Evolutionary conservation across 2,888 invertebrate genomes (phyloP).

Genomic region (Xylota sylvarum): DNA sequence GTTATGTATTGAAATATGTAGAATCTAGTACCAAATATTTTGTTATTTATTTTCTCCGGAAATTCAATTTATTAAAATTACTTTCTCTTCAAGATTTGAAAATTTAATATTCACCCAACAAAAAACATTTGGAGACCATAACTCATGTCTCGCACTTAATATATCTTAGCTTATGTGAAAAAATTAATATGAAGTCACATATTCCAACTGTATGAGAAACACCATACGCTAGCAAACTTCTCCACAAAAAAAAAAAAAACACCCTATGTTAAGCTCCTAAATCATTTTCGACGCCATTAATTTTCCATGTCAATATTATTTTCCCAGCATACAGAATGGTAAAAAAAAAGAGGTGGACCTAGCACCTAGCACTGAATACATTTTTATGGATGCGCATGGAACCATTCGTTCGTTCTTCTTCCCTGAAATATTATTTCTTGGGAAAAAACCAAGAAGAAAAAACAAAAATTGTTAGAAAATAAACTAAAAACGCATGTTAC

Average conservation of each 20-base stretch:
- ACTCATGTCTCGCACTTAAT: slow-evolving; percentile 42
- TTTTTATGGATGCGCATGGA: slow-evolving; percentile 49
- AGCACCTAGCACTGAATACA: slow-evolving; percentile 34
- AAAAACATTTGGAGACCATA: slow-evolving; percentile 26
- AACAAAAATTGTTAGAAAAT: slow-evolving; percentile 48
- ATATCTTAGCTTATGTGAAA: slow-evolving; percentile 20
- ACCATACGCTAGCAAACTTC: slow-evolving; percentile 1
- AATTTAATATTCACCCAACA: slow-evolving; percentile 29
- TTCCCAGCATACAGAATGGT: slow-evolving; percentile 41
- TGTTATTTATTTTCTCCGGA: background rate
- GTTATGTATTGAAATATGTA: too few species aligned
- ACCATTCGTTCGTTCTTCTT: slow-evolving; percentile 27
- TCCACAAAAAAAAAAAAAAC: slow-evolving; percentile 5
- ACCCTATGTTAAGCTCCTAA: slow-evolving; percentile 65
- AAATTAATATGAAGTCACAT: slow-evolving; percentile 46
- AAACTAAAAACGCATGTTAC: slow-evolving; percentile 72
- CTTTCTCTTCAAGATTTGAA: background rate
- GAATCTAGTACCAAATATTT: too few species aligned
- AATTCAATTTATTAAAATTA: slow-evolving; percentile 15
- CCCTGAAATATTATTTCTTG: slow-evolving; percentile 33
- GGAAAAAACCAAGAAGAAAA: slow-evolving; percentile 33
- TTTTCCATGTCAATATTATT: slow-evolving; percentile 77
- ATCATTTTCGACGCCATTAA: slow-evolving; percentile 78
- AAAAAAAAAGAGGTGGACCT: slow-evolving; percentile 50
- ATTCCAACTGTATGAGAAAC: slow-evolving; percentile 11